Conservation (phyloP, 2,888 invertebrate genomes). For the Tenthredo livida region DNA sequence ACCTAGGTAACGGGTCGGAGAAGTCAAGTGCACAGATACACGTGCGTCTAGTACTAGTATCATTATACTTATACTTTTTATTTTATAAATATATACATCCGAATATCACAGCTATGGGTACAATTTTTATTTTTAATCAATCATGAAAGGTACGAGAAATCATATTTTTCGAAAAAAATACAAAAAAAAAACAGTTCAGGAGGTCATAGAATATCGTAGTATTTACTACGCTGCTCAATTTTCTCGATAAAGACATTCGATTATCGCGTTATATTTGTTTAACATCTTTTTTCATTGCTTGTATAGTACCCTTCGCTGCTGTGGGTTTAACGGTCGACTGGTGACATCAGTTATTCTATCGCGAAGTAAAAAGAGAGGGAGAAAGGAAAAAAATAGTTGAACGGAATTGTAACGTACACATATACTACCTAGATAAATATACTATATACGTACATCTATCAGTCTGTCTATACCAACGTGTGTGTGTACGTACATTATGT, state of each 20-base stretch:
- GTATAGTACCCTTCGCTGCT: neutral
- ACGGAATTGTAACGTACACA: neutral
- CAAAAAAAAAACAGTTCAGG: neutral
- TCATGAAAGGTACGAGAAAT: neutral
- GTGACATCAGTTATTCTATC: neutral
- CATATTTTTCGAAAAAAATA: neutral
- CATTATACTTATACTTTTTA: neutral
- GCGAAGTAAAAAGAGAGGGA: neutral
- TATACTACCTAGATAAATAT: neutral
- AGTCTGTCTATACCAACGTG: neutral
- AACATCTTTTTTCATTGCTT: neutral
- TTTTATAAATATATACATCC: neutral
- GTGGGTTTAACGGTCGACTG: neutral
- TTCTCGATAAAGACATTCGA: neutral
- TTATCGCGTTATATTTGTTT: neutral
- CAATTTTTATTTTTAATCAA: neutral
- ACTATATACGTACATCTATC: neutral
- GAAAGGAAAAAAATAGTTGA: neutral
- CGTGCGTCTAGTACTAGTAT: neutral
- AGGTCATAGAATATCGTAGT: neutral
- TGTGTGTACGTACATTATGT: neutral
- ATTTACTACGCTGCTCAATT: neutral
- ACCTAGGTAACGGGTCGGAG: slow-evolving; percentile 14
- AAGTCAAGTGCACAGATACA: slow-evolving; percentile 15
- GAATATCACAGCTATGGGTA: neutral